A percentile compares a stretch with the other conserved stretches of the same genome.
Evolutionary conservation across 2,888 invertebrate species (phyloP).

Genomic region (Agonopterix heracliana): DNA sequence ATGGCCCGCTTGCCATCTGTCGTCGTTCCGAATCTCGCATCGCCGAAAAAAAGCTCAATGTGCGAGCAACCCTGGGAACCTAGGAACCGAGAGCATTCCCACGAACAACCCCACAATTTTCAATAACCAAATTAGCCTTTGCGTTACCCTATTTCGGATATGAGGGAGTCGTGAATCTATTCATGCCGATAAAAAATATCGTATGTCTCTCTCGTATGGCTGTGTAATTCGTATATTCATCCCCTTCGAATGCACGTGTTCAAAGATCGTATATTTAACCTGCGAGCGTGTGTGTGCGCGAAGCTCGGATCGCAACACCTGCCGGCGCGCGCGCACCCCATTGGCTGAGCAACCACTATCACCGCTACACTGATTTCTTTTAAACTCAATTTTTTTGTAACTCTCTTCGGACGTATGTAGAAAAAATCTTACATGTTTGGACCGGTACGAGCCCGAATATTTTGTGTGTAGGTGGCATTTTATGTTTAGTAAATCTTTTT

Average conservation of each 20-base stretch:
- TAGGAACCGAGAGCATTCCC: slow-evolving; percentile 79
- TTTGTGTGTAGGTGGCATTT: slow-evolving; percentile 72
- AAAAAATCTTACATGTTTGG: slow-evolving; percentile 71
- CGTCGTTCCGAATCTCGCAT: slow-evolving; percentile 70
- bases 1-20: slow-evolving; percentile 74
- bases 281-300: slow-evolving; percentile 55
- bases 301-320: slow-evolving; percentile 60
- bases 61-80: slow-evolving; percentile 80
- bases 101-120: slow-evolving; percentile 79
- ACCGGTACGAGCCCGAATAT: slow-evolving; percentile 63
- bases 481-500: slow-evolving; percentile 59
- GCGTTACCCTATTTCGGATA: slow-evolving; percentile 77
- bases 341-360: slow-evolving; percentile 65
- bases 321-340: slow-evolving; percentile 66
- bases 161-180: slow-evolving; percentile 76
- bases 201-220: slow-evolving; percentile 42
- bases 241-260: slow-evolving; percentile 76
- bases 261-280: slow-evolving; percentile 63
- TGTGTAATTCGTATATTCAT: slow-evolving; percentile 46
- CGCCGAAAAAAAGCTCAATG: slow-evolving; percentile 71
- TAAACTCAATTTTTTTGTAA: slow-evolving; percentile 67
- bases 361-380: slow-evolving; percentile 76
- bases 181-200: slow-evolving; percentile 69
- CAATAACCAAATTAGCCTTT: slow-evolving; percentile 78
- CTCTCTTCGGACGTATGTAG: slow-evolving; percentile 61